phyloP scores from a whole-genome alignment of 1,140 invertebrate genomes.

The Drosophila kanapiae region DNA sequence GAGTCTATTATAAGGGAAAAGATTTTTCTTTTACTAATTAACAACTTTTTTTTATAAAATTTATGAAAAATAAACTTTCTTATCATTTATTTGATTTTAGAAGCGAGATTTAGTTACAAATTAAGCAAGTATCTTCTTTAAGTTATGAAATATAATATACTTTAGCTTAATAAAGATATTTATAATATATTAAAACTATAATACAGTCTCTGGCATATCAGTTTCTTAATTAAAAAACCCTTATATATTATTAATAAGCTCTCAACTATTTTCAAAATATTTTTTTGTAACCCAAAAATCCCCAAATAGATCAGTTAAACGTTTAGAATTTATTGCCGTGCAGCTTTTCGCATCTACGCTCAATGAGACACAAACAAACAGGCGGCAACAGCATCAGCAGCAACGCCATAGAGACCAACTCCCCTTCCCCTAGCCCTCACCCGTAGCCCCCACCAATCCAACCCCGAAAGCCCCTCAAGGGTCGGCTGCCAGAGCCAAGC shows the following conservation, averaged over 20 bases:
- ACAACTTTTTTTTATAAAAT: not conserved
- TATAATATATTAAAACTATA: no score
- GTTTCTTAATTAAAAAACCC: no score
- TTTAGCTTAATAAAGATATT: no score
- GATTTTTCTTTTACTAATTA: no score
- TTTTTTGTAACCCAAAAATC: no score
- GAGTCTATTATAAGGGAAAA: no score
- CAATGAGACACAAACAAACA: conserved; percentile 83
- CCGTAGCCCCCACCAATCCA: not conserved
- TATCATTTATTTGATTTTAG: rapidly evolving
- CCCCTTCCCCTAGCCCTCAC: not conserved
- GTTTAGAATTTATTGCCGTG: not conserved
- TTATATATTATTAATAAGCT: no score
- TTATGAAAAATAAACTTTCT: not conserved
- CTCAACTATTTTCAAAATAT: no score
- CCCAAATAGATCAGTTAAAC: not conserved
- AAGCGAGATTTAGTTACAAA: not conserved
- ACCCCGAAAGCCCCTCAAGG: conserved; percentile 53
- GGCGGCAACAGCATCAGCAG: conserved; percentile 51
- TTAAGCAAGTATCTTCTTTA: no score
- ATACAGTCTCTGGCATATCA: no score
- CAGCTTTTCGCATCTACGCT: conserved; percentile 44
- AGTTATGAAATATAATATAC: no score
- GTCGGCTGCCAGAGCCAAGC: conserved; percentile 69
- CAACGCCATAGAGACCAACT: conserved; percentile 39